A percentile compares a stretch with the other conserved stretches of the same genome.
These are phyloP conservation scores for Coregonus suidteri DNA, from an alignment of 2,797 vertebrate species.

Conservation along the genomic window DNA sequence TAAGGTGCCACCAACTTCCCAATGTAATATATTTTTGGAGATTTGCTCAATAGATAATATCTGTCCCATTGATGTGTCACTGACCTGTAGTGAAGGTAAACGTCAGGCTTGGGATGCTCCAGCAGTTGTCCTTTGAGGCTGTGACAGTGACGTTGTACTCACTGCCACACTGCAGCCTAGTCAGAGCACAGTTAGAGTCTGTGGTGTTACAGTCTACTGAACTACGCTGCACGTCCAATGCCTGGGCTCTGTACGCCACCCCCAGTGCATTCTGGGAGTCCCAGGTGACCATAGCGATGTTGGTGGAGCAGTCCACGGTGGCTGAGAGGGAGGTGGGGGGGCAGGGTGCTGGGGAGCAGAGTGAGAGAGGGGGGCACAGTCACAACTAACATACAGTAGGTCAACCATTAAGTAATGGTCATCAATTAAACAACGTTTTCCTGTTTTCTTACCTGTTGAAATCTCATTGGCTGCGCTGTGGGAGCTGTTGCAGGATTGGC, in stretches of 20 bases:
- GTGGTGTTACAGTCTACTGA: slow-evolving; percentile 44
- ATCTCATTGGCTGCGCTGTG: slow-evolving; percentile 16
- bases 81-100: slow-evolving; percentile 39
- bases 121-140: slow-evolving; percentile 45
- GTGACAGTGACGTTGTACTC: slow-evolving; percentile 67
- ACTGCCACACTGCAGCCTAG: slow-evolving; percentile 63
- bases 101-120: slow-evolving; percentile 20
- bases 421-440: not conserved
- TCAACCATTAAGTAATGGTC: not conserved
- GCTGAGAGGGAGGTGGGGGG: slow-evolving; percentile 45
- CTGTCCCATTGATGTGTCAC: not conserved
- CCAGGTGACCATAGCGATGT: slow-evolving; percentile 36
- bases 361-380: not conserved
- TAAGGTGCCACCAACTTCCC: no score
- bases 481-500: slow-evolving; percentile 34
- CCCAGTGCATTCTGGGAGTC: not conserved
- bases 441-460: slow-evolving; percentile 3
- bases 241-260: slow-evolving; percentile 52
- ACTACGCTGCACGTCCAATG: slow-evolving; percentile 39
- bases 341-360: slow-evolving; percentile 59
- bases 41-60: no score
- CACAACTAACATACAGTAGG: not conserved
- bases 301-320: slow-evolving; percentile 27
- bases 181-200: slow-evolving; percentile 57
- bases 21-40: no score